phyloP scores from a whole-genome alignment of 2,888 invertebrate genomes.

The Drosophila pegasa region DNA sequence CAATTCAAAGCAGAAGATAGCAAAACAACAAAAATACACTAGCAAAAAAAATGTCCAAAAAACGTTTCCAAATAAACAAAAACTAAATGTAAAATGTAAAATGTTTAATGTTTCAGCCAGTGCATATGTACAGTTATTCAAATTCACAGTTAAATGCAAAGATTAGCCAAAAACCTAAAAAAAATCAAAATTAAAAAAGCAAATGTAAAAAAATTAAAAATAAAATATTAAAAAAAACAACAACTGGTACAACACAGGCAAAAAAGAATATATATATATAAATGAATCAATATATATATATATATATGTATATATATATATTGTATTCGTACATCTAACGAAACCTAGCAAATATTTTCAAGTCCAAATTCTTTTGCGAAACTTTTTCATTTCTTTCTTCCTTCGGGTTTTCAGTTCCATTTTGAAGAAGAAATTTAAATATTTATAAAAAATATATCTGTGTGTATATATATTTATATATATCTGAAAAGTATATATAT shows the following conservation, averaged over 20 bases:
- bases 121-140: slow-evolving; percentile 33
- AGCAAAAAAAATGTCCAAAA: slow-evolving; percentile 43
- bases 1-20: slow-evolving; percentile 24
- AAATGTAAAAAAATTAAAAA: neutral
- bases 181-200: slow-evolving; percentile 11
- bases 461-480: neutral
- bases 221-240: slow-evolving; percentile 1
- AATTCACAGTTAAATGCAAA: slow-evolving; percentile 29
- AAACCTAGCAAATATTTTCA: slow-evolving; percentile 37
- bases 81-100: neutral
- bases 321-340: slow-evolving; percentile 47
- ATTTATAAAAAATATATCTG: slow-evolving; percentile 31
- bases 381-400: slow-evolving; percentile 12
- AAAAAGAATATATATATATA: slow-evolving; percentile 41
- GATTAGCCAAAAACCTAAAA: slow-evolving; percentile 38
- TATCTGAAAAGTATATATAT: slow-evolving; percentile 27
- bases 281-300: slow-evolving; percentile 19
- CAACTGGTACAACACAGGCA: slow-evolving; percentile 35
- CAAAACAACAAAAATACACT: slow-evolving; percentile 11
- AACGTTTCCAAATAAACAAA: slow-evolving; percentile 37
- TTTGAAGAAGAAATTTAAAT: slow-evolving; percentile 40
- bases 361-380: slow-evolving; percentile 16
- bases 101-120: slow-evolving; percentile 28
- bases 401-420: slow-evolving; percentile 43
- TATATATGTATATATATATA: slow-evolving; percentile 24